phyloP scores from a whole-genome alignment of 2,797 vertebrate species.

The Sebastes minor region DNA sequence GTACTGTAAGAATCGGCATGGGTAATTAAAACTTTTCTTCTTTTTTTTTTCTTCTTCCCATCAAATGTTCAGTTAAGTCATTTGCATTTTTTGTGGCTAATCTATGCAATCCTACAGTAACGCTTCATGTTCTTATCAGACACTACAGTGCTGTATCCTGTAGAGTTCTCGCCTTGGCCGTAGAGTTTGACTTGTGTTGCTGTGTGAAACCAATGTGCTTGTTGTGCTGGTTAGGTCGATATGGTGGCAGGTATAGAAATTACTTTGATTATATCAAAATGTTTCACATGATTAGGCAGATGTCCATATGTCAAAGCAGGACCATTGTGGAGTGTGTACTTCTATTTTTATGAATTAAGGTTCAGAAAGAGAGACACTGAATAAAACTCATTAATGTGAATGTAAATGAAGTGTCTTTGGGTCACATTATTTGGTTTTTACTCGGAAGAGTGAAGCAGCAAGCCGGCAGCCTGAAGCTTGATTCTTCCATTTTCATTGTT shows the following conservation, averaged over 20 bases:
- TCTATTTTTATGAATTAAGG: slow-evolving; percentile 76
- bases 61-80: slow-evolving; percentile 52
- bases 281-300: slow-evolving; percentile 47
- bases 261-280: slow-evolving; percentile 48
- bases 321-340: slow-evolving; percentile 65
- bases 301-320: slow-evolving; percentile 49
- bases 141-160: slow-evolving; percentile 57
- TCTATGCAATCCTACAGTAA: slow-evolving; percentile 77
- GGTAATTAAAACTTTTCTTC: slow-evolving; percentile 8
- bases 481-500: neutral
- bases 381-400: slow-evolving; percentile 80
- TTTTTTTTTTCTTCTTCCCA: neutral
- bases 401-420: slow-evolving; percentile 47
- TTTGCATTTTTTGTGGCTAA: slow-evolving; percentile 73
- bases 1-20: slow-evolving; percentile 5
- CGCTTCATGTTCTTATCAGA: slow-evolving; percentile 58
- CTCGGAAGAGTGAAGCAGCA: neutral
- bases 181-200: slow-evolving; percentile 71
- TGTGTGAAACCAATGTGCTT: slow-evolving; percentile 62
- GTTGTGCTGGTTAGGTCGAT: slow-evolving; percentile 55
- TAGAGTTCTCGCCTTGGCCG: slow-evolving; percentile 65
- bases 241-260: slow-evolving; percentile 29
- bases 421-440: slow-evolving; percentile 25
- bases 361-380: slow-evolving; percentile 56
- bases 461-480: neutral